These are phyloP conservation scores for Dasypolia templi DNA, from an alignment of 2,888 invertebrate genomes.

Conservation along the genomic window DNA sequence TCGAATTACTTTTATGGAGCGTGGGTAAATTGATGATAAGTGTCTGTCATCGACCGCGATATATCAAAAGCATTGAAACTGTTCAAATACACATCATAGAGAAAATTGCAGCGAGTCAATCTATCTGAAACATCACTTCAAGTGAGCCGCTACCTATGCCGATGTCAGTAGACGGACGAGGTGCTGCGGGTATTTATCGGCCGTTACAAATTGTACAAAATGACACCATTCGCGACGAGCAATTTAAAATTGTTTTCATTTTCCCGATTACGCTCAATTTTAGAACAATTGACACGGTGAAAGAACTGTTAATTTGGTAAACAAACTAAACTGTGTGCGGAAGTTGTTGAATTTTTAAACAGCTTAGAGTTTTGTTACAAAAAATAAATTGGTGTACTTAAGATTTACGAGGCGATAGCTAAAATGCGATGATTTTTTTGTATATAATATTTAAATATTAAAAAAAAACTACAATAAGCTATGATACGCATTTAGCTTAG, in stretches of 20 bases:
- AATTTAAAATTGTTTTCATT: conserved; percentile 56
- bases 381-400: conserved; percentile 32
- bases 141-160: conserved; percentile 49
- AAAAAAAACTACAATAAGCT: conserved; percentile 7
- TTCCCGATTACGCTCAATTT: conserved; percentile 15
- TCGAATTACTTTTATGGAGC: conserved; percentile 41
- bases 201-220: conserved; percentile 68
- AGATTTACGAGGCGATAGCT: conserved; percentile 37
- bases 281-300: conserved; percentile 22
- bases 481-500: conserved; percentile 25
- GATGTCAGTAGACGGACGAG: conserved; percentile 62
- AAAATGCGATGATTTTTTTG: conserved; percentile 41
- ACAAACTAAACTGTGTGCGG: conserved; percentile 33
- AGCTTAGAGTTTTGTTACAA: conserved; percentile 23
- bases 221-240: conserved; percentile 62
- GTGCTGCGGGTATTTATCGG: conserved; percentile 51
- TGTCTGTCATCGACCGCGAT: conserved; percentile 18
- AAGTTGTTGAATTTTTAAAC: conserved; percentile 29
- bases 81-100: conserved; percentile 34
- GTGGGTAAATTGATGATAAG: conserved; percentile 34
- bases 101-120: conserved; percentile 56
- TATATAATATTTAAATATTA: conserved; percentile 8
- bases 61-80: conserved; percentile 45
- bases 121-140: conserved; percentile 57
- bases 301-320: conserved; percentile 28